These are phyloP conservation scores for Calidris pugnax DNA, from an alignment of 2,113 vertebrate genomes.

Conservation along the genomic window DNA sequence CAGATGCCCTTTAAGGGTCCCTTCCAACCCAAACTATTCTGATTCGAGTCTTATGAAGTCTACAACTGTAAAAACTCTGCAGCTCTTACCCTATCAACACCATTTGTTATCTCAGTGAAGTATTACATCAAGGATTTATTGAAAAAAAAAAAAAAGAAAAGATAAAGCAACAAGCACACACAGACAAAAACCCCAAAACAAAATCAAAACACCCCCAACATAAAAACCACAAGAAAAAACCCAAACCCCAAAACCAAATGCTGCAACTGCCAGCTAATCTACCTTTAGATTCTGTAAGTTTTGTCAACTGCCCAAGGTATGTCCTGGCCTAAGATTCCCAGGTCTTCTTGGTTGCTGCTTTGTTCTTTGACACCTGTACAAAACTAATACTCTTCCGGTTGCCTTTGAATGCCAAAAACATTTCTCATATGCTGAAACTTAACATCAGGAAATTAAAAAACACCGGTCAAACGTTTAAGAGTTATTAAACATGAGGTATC, in stretches of 20 bases:
- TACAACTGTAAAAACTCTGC: background rate
- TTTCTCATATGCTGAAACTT: background rate
- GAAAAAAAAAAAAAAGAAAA: background rate
- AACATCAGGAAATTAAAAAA: background rate
- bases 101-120: background rate
- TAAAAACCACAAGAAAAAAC: background rate
- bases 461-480: background rate
- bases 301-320: background rate
- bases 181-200: background rate
- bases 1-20: background rate
- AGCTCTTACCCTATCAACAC: background rate
- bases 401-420: background rate
- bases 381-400: background rate
- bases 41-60: background rate
- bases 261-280: background rate
- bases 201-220: background rate
- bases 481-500: background rate
- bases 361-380: background rate
- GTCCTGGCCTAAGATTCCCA: background rate
- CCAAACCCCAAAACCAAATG: background rate
- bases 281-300: background rate
- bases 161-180: background rate
- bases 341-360: background rate
- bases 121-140: background rate
- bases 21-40: background rate